Percentiles rank a stretch among this genome's conserved stretches.
Evolutionary conservation across 2,888 invertebrate genomes (phyloP).

Genomic region (Temnothorax rugatulus): DNA sequence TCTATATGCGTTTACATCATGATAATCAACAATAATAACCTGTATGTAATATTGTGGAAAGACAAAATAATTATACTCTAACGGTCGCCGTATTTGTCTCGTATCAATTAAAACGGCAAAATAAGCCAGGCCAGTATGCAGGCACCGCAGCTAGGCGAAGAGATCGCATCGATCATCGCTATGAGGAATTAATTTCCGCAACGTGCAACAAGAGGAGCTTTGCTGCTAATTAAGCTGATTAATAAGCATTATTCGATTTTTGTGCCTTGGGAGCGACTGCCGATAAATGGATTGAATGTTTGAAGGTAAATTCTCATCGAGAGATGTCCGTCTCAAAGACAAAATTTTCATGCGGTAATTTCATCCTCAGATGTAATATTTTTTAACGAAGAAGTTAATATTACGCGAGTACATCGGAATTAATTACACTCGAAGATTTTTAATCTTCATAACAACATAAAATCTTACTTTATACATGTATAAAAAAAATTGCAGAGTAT

Average conservation of each 20-base stretch:
- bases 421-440: neutral
- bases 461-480: neutral
- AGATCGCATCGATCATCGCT: constrained; percentile 43
- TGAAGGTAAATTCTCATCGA: constrained; percentile 78
- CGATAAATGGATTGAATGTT: constrained; percentile 75
- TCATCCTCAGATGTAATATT: neutral
- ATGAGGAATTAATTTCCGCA: constrained; percentile 29
- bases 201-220: constrained; percentile 32
- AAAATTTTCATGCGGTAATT: constrained; percentile 29
- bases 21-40: neutral
- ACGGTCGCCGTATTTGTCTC: neutral
- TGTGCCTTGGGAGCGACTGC: constrained; percentile 63
- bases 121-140: neutral
- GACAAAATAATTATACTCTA: constrained; percentile 20
- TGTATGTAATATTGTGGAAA: neutral
- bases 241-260: constrained; percentile 50
- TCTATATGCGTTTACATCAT: neutral
- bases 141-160: constrained; percentile 4
- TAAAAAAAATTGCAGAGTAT: neutral
- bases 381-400: neutral
- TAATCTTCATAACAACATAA: neutral
- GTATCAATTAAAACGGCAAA: constrained; percentile 40
- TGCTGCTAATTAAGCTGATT: constrained; percentile 48
- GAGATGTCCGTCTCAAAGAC: constrained; percentile 54
- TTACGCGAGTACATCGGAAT: neutral